Conservation (phyloP, 2,888 invertebrate species). For the Sialis lutaria region DNA sequence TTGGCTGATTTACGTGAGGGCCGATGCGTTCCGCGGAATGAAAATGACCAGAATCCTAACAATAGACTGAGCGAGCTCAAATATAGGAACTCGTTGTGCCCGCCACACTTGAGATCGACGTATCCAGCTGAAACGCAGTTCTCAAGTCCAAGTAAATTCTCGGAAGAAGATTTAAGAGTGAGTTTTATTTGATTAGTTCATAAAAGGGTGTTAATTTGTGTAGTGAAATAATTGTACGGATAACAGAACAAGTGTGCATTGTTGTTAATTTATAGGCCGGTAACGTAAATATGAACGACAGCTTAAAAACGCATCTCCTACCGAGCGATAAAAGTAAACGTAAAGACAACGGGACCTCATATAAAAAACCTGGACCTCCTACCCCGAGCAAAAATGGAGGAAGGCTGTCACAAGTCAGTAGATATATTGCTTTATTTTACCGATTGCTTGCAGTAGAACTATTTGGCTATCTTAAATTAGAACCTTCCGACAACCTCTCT, state of each 20-base stretch:
- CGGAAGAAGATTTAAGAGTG: slow-evolving; percentile 52
- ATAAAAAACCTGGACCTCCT: slow-evolving; percentile 73
- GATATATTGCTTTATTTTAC: slow-evolving; percentile 10
- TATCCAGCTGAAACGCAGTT: slow-evolving; percentile 71
- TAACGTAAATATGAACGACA: slow-evolving; percentile 17
- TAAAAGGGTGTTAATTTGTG: neutral
- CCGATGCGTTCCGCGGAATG: slow-evolving; percentile 25
- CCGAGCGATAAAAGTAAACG: slow-evolving; percentile 23
- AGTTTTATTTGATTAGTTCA: slow-evolving; percentile 10
- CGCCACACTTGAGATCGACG: slow-evolving; percentile 70
- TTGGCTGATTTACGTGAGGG: slow-evolving; percentile 47
- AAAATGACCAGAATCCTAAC: slow-evolving; percentile 15
- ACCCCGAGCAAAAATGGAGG: slow-evolving; percentile 74
- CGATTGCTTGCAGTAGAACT: neutral
- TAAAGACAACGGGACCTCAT: slow-evolving; percentile 50
- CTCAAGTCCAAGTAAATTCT: slow-evolving; percentile 30
- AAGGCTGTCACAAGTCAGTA: slow-evolving; percentile 46
- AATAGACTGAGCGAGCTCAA: slow-evolving; percentile 48
- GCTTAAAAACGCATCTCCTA: slow-evolving; percentile 23
- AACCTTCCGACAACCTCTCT: too few species aligned
- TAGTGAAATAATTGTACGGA: neutral
- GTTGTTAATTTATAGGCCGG: neutral
- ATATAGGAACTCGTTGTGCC: slow-evolving; percentile 63
- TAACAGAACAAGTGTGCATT: too few species aligned
- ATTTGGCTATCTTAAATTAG: neutral